Evolutionary conservation across 2,797 vertebrate genomes (phyloP).

Genomic region (Smutsia gigantea): DNA sequence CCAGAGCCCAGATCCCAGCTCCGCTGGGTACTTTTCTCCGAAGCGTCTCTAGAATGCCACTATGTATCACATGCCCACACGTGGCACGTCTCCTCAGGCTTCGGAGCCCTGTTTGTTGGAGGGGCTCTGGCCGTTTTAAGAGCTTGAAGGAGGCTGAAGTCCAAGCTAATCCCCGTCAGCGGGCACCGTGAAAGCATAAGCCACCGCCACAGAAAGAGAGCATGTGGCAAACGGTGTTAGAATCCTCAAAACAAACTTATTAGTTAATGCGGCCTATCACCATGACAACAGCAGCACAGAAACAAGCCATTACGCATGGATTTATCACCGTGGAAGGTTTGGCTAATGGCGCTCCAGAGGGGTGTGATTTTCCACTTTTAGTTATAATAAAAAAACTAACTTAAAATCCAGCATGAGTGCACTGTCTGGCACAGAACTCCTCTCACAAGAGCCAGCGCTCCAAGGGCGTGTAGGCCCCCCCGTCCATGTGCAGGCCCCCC

Average conservation of each 20-base stretch:
- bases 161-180: neutral
- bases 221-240: conserved; percentile 65
- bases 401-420: conserved; percentile 64
- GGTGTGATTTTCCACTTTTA: conserved; percentile 23
- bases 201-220: conserved; percentile 52
- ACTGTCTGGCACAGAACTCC: neutral
- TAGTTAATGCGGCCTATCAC: conserved; percentile 72
- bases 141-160: accelerated
- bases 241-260: conserved; percentile 80
- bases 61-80: accelerated
- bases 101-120: accelerated
- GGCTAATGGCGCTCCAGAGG: conserved; percentile 52
- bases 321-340: conserved; percentile 66
- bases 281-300: conserved; percentile 82
- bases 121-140: neutral
- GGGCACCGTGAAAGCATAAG: neutral
- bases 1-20: accelerated
- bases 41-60: accelerated
- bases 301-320: conserved; percentile 74
- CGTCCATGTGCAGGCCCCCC: accelerated
- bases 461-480: accelerated
- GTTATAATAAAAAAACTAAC: conserved; percentile 46
- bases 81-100: accelerated
- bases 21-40: accelerated
- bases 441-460: neutral